Evolutionary conservation across 2,888 invertebrate genomes (phyloP).

Genomic region (Tridacna crocea): DNA sequence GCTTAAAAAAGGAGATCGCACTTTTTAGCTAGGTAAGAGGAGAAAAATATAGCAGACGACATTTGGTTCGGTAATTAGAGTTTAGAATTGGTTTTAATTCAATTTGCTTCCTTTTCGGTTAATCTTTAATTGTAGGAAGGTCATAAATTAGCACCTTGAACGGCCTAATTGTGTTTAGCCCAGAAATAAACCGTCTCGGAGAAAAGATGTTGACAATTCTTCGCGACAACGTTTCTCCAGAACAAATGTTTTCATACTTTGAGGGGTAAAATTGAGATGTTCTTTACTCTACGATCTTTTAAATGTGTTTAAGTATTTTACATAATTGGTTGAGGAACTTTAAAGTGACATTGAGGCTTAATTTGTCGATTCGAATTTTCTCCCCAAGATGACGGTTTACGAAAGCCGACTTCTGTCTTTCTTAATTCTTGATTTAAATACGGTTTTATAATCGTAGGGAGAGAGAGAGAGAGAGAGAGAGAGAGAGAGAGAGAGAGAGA

Average conservation of each 20-base stretch:
- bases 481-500: too few relatives aligned
- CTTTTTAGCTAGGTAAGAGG: conserved; percentile 23
- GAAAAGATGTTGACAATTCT: conserved; percentile 40
- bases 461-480: too few relatives aligned
- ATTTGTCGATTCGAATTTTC: conserved; percentile 55
- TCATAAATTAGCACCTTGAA: conserved; percentile 63
- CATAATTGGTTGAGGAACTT: conserved; percentile 61
- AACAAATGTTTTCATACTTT: conserved; percentile 65
- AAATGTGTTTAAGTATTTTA: conserved; percentile 60
- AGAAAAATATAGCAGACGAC: conserved; percentile 29
- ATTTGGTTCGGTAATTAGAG: conserved; percentile 59
- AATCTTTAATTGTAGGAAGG: conserved; percentile 60
- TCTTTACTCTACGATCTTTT: conserved; percentile 38
- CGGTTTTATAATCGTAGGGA: too few relatives aligned
- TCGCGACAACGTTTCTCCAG: conserved; percentile 25
- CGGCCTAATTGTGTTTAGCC: conserved; percentile 58
- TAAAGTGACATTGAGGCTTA: conserved; percentile 55
- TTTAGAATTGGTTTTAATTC: conserved; percentile 50
- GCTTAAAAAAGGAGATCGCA: conserved; percentile 28
- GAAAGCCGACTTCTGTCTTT: conserved; percentile 2
- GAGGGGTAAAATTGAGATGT: conserved; percentile 34
- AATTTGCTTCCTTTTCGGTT: conserved; percentile 61
- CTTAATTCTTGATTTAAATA: too few relatives aligned
- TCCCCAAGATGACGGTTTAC: background rate
- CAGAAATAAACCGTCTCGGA: conserved; percentile 45